Evolutionary conservation across 1,140 invertebrate genomes (phyloP), one percentile per base, ranked within the genome.

Genomic region (Bemisia tabaci): DNA sequence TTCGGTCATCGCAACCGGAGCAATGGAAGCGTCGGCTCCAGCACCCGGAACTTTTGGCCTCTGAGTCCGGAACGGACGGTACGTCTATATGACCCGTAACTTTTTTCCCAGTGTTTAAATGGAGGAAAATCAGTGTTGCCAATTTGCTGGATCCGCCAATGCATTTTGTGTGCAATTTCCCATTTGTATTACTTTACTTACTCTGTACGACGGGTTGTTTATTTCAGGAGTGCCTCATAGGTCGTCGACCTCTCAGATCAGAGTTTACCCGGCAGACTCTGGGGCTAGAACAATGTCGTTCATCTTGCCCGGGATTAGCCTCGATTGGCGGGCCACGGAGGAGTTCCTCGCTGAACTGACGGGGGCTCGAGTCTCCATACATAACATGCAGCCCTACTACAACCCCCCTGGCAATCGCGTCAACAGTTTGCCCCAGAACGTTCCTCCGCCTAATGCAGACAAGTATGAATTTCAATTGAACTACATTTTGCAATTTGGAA

Each of bases 211-310:
- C n/a, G n/a, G n/a, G n/a, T 48, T 48, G 33, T 48, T 9, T 48
- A 48, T 66, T 67, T 23, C 68, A 84, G 82, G 83, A 27, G 82
- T 90, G 0, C 91, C 90, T 1, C 85, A 86, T 72, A 77, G 84
- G 67, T 89, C 79, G 65, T 84, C 82, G 2, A 82, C 82, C 11
- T 84, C 85, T 12, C 79, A 81, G 67, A 84, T 88, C 66, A 80
- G 85, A 73, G 78, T 89, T 72, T 85, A 85, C 80, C 83, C 87
- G 64, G 82, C 87, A 65, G 83, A 85, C 71, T 82, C 80, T 72
- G 79, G 84, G 71, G 82, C 85, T 60, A 80, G 87, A 63, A 87
- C 84, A 25, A 86, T 92, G 74, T 83, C 84, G 12, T 92, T 92
- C 75, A 85, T 92, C 64, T 83, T 92, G 59, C 86, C 87, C 2